phyloP scores from a whole-genome alignment of 2,888 invertebrate species.

The Helobdella robusta region DNA sequence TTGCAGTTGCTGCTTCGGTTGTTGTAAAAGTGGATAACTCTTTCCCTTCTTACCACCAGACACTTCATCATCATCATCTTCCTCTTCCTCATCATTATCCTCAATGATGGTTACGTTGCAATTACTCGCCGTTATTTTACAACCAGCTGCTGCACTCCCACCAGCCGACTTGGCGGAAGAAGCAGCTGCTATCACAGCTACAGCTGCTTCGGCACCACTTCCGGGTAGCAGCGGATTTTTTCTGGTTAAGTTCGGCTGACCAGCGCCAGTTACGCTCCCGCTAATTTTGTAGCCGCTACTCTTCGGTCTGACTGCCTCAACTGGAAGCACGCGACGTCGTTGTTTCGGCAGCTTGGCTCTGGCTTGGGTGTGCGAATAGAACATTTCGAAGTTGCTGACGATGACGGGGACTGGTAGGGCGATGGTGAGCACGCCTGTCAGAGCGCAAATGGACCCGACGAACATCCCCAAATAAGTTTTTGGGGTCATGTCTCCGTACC shows the following conservation, averaged over 20 bases:
- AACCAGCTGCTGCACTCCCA: too few relatives aligned
- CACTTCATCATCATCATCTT: too few relatives aligned
- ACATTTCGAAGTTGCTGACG: slow-evolving; percentile 92
- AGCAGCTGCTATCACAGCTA: slow-evolving; percentile 45
- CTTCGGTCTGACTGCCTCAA: slow-evolving; percentile 57
- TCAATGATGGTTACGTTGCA: too few relatives aligned
- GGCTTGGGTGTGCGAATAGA: slow-evolving; percentile 94
- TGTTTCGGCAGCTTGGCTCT: slow-evolving; percentile 88
- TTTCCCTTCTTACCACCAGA: too few relatives aligned
- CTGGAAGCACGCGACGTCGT: slow-evolving; percentile 73
- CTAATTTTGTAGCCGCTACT: background rate
- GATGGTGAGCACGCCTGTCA: slow-evolving; percentile 43
- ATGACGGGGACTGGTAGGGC: slow-evolving; percentile 92
- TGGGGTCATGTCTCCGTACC: slow-evolving; percentile 56
- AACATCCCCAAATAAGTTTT: slow-evolving; percentile 38
- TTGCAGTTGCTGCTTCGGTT: too few relatives aligned
- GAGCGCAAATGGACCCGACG: slow-evolving; percentile 40
- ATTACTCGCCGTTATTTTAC: too few relatives aligned
- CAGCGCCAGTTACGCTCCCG: too few relatives aligned
- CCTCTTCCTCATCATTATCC: too few relatives aligned
- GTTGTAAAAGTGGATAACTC: too few relatives aligned
- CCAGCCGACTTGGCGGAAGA: slow-evolving; percentile 58
- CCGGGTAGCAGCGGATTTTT: slow-evolving; percentile 35
- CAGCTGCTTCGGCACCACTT: slow-evolving; percentile 51
- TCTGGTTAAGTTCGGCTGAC: slow-evolving; percentile 6